phyloP scores from a whole-genome alignment of 2,888 invertebrate genomes.

The Elaeidobius kamerunicus region DNA sequence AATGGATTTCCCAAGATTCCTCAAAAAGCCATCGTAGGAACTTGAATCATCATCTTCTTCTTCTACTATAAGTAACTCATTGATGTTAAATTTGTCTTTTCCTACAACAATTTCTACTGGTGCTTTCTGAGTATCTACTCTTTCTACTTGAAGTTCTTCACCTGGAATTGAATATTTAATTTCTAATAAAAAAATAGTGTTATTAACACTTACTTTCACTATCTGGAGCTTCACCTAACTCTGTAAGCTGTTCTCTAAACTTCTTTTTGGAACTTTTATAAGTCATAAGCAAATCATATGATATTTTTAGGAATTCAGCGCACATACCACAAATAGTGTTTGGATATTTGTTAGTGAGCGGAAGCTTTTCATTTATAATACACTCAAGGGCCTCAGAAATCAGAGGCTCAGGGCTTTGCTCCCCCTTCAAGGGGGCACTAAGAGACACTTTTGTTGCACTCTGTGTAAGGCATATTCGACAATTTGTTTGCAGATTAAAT shows the following conservation, averaged over 20 bases:
- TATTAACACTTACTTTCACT: neutral
- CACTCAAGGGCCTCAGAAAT: slow-evolving; percentile 22
- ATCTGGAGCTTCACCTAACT: neutral
- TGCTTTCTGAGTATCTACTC: neutral
- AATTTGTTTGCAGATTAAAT: slow-evolving; percentile 26
- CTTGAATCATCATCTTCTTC: slow-evolving; percentile 12
- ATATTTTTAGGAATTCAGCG: slow-evolving; percentile 21
- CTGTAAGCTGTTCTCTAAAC: slow-evolving; percentile 5
- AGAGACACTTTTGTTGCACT: slow-evolving; percentile 10
- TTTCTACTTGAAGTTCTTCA: neutral
- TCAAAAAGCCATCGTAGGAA: slow-evolving; percentile 22
- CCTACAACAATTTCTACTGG: slow-evolving; percentile 25
- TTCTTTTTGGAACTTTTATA: slow-evolving; percentile 13
- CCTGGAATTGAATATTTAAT: neutral
- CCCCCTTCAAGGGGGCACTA: slow-evolving; percentile 7
- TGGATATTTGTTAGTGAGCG: slow-evolving; percentile 15
- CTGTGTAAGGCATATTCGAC: slow-evolving; percentile 28
- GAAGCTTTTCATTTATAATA: slow-evolving; percentile 19
- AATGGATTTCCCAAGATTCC: slow-evolving; percentile 25
- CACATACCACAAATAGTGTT: slow-evolving; percentile 24
- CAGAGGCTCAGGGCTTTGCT: neutral
- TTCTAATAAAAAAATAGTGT: neutral
- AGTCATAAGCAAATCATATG: slow-evolving; percentile 22
- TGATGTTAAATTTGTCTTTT: slow-evolving; percentile 16
- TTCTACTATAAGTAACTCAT: slow-evolving; percentile 25